phyloP scores from a whole-genome alignment of 2,797 vertebrate genomes.

The Streptopelia turtur region DNA sequence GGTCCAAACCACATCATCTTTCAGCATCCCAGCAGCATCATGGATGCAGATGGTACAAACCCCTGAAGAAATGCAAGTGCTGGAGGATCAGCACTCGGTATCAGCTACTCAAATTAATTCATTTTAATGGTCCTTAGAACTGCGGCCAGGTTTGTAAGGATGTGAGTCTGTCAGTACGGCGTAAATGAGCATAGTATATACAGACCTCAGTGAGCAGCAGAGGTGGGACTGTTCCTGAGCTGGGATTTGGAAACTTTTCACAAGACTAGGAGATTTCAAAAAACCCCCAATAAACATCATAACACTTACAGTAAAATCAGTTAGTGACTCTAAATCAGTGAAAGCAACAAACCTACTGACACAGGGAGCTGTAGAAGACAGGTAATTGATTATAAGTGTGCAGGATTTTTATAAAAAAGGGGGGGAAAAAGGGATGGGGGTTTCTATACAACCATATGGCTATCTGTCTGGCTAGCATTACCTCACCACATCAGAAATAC shows the following conservation, averaged over 20 bases:
- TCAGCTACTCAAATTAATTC: neutral
- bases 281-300: neutral
- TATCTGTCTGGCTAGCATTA: neutral
- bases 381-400: neutral
- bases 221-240: neutral
- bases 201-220: neutral
- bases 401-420: neutral
- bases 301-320: neutral
- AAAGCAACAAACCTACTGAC: neutral
- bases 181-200: neutral
- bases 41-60: neutral
- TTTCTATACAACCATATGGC: neutral
- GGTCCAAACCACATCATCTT: neutral
- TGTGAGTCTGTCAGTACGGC: neutral
- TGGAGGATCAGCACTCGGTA: neutral
- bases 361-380: neutral
- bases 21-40: neutral
- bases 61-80: neutral
- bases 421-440: fast-evolving
- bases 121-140: neutral
- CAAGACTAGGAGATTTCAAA: neutral
- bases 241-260: neutral
- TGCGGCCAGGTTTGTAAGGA: neutral
- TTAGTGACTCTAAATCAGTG: neutral
- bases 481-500: neutral